Evolutionary conservation across 2,797 vertebrate genomes (phyloP).

Genomic region (Labeo calbasu): DNA sequence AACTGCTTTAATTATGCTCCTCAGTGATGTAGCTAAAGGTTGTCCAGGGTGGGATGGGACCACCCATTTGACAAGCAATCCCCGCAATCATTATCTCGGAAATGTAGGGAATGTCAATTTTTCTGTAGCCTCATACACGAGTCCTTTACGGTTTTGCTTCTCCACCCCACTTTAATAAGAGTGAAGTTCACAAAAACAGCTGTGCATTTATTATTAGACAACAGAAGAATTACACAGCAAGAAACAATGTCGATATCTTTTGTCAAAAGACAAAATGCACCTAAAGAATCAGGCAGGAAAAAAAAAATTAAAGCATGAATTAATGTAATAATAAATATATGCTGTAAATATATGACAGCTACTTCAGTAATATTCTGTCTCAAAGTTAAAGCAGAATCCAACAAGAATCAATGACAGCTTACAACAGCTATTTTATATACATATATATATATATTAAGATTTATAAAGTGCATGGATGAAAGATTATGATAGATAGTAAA

Average conservation of each 20-base stretch:
- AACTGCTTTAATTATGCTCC: slow-evolving; percentile 63
- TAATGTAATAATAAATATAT: not conserved
- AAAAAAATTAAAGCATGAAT: too few relatives aligned
- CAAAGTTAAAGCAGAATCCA: too few relatives aligned
- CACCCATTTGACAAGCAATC: not conserved
- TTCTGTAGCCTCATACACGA: not conserved
- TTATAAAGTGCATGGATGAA: too few relatives aligned
- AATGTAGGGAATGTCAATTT: not conserved
- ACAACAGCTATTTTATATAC: too few relatives aligned
- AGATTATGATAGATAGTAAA: too few relatives aligned
- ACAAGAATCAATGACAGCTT: too few relatives aligned
- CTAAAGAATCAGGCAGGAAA: not conserved
- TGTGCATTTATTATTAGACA: not conserved
- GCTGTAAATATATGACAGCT: too few relatives aligned
- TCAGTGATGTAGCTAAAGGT: too few relatives aligned
- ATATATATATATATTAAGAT: too few relatives aligned
- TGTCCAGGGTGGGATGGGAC: not conserved
- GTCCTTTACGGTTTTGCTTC: not conserved
- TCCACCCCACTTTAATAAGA: not conserved
- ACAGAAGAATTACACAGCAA: not conserved
- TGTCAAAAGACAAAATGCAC: not conserved
- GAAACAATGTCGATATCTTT: not conserved
- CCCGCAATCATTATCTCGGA: not conserved
- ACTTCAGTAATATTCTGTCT: too few relatives aligned
- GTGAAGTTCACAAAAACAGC: not conserved